These are phyloP conservation scores for Addax nasomaculatus DNA, from an alignment of 2,113 vertebrate species.

Conservation along the genomic window DNA sequence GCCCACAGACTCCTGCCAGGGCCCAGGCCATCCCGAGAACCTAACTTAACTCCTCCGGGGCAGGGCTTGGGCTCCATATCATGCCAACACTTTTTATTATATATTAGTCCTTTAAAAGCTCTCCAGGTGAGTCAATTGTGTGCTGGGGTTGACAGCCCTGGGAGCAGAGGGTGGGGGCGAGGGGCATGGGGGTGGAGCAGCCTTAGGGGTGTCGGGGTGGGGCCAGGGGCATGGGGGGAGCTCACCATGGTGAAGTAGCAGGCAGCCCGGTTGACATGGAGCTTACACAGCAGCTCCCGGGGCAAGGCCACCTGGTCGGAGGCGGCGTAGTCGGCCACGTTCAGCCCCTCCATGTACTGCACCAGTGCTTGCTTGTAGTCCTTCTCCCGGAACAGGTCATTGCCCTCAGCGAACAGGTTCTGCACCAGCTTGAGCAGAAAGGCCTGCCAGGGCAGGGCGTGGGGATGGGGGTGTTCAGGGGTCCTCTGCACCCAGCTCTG, in stretches of 20 bases:
- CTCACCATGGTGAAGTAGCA: constrained; percentile 92
- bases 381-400: constrained; percentile 86
- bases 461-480: background rate
- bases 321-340: constrained; percentile 86
- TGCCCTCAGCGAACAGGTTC: constrained; percentile 93
- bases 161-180: background rate
- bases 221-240: background rate
- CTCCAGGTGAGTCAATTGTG: background rate
- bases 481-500: background rate
- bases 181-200: background rate
- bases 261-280: constrained; percentile 91
- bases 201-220: rapidly evolving
- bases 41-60: background rate
- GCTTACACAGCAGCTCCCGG: constrained; percentile 86
- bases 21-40: background rate
- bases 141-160: background rate
- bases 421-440: constrained; percentile 90
- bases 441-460: constrained; percentile 73
- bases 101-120: background rate
- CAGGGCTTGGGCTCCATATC: background rate
- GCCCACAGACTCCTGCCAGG: background rate
- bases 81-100: background rate
- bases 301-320: constrained; percentile 86
- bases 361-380: constrained; percentile 84
- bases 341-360: constrained; percentile 92